These are phyloP conservation scores for Saxidomus purpurata DNA, from an alignment of 1,140 invertebrate species.

Conservation along the genomic window DNA sequence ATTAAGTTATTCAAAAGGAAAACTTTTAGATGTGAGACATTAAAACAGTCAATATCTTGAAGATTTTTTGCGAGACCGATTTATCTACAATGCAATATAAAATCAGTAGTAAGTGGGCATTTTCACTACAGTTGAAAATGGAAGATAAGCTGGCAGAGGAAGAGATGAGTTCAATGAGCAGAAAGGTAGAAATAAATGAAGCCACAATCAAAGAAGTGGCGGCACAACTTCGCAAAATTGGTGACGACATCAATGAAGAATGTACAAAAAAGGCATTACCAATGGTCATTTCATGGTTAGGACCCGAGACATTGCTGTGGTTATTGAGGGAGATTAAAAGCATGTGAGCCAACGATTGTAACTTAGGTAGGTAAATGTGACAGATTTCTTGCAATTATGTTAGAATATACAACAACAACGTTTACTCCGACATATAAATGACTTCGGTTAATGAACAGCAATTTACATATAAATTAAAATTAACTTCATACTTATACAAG, in stretches of 20 bases:
- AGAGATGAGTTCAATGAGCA: not conserved
- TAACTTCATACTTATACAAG: too few species aligned
- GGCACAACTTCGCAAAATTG: slow-evolving; percentile 42
- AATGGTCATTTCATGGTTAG: not conserved
- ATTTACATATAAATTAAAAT: too few species aligned
- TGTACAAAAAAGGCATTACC: not conserved
- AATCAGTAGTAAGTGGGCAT: slow-evolving; percentile 5
- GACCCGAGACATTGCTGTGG: not conserved
- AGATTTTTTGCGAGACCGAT: too few species aligned
- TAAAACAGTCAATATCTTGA: too few species aligned
- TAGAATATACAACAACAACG: too few species aligned
- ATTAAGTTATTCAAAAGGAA: too few species aligned
- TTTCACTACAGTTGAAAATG: slow-evolving; percentile 34
- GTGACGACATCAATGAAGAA: slow-evolving; percentile 36
- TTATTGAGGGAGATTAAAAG: not conserved
- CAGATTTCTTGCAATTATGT: too few species aligned
- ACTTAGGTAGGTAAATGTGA: too few species aligned
- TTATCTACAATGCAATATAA: slow-evolving; percentile 38
- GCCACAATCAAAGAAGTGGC: slow-evolving; percentile 16
- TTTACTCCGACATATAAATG: too few species aligned
- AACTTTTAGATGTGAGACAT: too few species aligned
- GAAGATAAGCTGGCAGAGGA: not conserved
- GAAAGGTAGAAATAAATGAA: not conserved
- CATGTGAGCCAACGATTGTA: too few species aligned
- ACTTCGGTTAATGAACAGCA: too few species aligned